These are phyloP conservation scores for Passer montanus DNA, from an alignment of 2,113 vertebrate species.

Conservation along the genomic window DNA sequence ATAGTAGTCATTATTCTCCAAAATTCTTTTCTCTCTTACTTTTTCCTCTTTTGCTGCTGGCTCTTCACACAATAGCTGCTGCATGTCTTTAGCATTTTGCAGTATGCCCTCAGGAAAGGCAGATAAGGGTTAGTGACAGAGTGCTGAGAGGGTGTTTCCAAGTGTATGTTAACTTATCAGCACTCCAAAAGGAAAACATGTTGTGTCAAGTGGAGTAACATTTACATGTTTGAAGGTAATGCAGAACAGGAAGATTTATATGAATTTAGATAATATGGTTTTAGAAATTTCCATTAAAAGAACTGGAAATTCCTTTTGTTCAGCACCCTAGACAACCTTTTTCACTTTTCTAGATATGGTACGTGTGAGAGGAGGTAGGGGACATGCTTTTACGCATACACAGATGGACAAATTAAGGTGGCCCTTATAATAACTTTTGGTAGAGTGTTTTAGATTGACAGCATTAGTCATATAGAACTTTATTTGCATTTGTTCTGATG, in stretches of 20 bases:
- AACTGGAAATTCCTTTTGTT: background rate
- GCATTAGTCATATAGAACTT: background rate
- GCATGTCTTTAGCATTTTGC: accelerated
- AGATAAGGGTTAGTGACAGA: background rate
- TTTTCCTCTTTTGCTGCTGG: background rate
- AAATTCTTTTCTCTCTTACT: background rate
- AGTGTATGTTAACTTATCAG: background rate
- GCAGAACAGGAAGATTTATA: background rate
- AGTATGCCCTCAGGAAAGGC: background rate
- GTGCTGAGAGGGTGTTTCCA: background rate
- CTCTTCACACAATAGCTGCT: background rate
- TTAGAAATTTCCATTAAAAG: background rate
- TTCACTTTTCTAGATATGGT: background rate
- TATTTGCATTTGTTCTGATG: background rate
- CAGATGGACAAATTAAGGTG: background rate
- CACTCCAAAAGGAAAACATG: background rate
- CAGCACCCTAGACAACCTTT: background rate
- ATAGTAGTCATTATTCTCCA: background rate
- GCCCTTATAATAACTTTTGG: background rate
- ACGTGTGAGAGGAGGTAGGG: background rate
- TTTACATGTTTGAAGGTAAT: background rate
- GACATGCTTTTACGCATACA: background rate
- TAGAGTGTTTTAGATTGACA: background rate
- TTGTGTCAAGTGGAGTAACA: background rate
- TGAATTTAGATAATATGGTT: background rate